Evolutionary conservation across 2,113 vertebrate genomes (phyloP), one percentile per base, ranked within the genome.

Genomic region (Theristicus caerulescens): DNA sequence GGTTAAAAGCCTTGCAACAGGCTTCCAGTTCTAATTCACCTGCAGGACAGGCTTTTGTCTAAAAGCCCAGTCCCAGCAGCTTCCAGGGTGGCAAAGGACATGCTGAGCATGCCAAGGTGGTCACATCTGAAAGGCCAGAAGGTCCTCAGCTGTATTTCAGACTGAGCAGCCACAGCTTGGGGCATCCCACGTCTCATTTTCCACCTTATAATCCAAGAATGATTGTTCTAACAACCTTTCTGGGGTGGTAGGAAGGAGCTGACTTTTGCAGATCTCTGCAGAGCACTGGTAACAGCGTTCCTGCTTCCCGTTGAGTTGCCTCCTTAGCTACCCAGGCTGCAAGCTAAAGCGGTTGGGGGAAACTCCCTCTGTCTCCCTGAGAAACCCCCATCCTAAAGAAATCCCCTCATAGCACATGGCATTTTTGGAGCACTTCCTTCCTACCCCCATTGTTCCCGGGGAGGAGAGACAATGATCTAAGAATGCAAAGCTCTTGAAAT

Each of bases 401-500:
- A 88, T 25, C 47, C 65, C 80, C 69, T 71, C 1, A 4, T 5
- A 72, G 77, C 82, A 51, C 82, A 42, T 36, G 55, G 86, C 66
- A 54, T 66, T 94, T 93, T 79, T 86, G 36, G 73, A 95, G 73
- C 81, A 65, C 73, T 81, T 93, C 86, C 54, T 65, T 79, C 44
- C 80, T 82, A 20, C 72, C 54, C 77, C 0, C 57, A 52, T 95
- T 92, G 77, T 72, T 94, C 70, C 67, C 2, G 1, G 54, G 62
- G 62, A 69, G 54, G 31, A 91, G 70, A 97, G 93, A 97, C 88
- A 97, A 95, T 76, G 81, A 95, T 90, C 84, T 89, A 65, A 91
- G 91, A 93, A 85, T 58, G 81, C 81, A 91, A 72, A 66, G 54
- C 77, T 95, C 84, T 82, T 90, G 93, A 96, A 93, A 89, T 66